Percentiles rank a stretch among this genome's conserved stretches.
Evolutionary conservation across 1,140 invertebrate species (phyloP).

Genomic region (Caenorhabditis latens): DNA sequence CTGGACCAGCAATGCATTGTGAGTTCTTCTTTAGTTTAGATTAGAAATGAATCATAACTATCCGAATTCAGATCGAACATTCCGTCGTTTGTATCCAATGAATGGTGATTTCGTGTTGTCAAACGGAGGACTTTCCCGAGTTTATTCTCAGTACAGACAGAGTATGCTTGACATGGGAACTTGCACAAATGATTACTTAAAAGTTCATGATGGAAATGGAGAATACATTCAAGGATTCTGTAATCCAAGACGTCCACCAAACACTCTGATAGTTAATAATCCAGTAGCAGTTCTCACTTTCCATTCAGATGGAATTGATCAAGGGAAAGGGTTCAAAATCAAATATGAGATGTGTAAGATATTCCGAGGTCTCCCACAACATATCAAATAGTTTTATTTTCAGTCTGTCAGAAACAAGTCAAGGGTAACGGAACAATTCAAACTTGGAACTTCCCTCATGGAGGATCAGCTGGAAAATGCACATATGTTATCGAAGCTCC

Average conservation of each 20-base stretch:
- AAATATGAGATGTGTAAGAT: constrained; percentile 64
- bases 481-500: constrained; percentile 71
- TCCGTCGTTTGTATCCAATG: background rate
- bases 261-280: background rate
- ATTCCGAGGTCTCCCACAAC: background rate
- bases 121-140: background rate
- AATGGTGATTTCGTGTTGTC: background rate
- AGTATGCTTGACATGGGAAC: background rate
- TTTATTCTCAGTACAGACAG: background rate
- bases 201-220: constrained; percentile 51
- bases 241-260: constrained; percentile 49
- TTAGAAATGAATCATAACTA: background rate
- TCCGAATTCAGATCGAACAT: constrained; percentile 20
- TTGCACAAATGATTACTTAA: constrained; percentile 30
- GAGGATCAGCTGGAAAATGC: constrained; percentile 65
- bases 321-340: constrained; percentile 70
- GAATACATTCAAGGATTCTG: constrained; percentile 7
- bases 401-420: constrained; percentile 59
- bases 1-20: constrained; percentile 18
- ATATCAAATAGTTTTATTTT: background rate
- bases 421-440: constrained; percentile 73
- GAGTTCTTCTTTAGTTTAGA: background rate
- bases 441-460: constrained; percentile 73
- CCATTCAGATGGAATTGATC: constrained; percentile 72
- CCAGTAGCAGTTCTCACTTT: constrained; percentile 73